phyloP scores from a whole-genome alignment of 1,140 invertebrate species.

The Calephelis nemesis region DNA sequence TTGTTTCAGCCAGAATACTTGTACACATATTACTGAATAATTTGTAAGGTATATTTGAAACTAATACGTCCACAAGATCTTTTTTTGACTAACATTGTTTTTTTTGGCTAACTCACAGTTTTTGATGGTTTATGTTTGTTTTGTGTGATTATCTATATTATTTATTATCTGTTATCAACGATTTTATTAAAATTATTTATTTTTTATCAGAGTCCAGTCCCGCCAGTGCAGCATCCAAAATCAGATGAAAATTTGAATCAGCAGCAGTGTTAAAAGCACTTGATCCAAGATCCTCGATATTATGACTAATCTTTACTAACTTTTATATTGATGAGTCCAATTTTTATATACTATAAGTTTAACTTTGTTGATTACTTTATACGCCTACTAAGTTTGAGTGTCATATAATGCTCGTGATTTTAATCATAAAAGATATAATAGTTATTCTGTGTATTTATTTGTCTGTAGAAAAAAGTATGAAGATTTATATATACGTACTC shows the following conservation, averaged over 20 bases:
- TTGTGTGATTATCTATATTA: constrained; percentile 29
- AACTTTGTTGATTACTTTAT: constrained; percentile 7
- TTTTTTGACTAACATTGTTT: constrained; percentile 38
- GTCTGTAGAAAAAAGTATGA: neutral
- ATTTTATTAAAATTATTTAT: constrained; percentile 30
- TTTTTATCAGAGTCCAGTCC: constrained; percentile 84
- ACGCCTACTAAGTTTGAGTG: constrained; percentile 4
- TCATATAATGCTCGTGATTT: neutral
- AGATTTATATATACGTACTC: neutral
- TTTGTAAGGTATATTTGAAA: constrained; percentile 39
- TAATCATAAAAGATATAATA: neutral
- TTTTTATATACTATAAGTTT: constrained; percentile 36
- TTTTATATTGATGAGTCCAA: constrained; percentile 54
- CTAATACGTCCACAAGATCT: constrained; percentile 35
- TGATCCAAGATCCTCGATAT: constrained; percentile 14
- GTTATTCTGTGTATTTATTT: neutral
- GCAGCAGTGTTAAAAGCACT: constrained; percentile 53
- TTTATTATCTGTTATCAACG: constrained; percentile 23
- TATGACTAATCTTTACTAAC: constrained; percentile 33
- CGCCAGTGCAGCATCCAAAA: constrained; percentile 80
- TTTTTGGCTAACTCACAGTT: constrained; percentile 34
- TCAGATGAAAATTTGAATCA: constrained; percentile 85
- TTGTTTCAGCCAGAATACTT: constrained; percentile 80
- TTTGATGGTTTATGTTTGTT: constrained; percentile 35
- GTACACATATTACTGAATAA: constrained; percentile 79